Conservation (phyloP, 1,140 invertebrate genomes). For the Drosophila kepulauana region DNA sequence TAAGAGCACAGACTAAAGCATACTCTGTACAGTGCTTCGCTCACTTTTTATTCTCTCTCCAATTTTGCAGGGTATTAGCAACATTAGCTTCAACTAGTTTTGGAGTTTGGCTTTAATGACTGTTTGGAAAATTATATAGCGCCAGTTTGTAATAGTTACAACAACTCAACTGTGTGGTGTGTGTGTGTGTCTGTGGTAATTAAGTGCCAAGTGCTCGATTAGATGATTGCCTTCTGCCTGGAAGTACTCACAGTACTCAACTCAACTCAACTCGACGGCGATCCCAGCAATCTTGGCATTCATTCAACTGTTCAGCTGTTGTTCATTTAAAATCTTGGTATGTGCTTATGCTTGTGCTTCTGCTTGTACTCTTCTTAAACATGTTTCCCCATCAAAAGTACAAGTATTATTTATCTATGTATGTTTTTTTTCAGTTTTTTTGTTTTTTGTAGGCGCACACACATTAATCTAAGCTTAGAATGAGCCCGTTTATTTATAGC, state of each 20-base stretch:
- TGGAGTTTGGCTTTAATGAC: conserved; percentile 49
- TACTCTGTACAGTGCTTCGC: not conserved
- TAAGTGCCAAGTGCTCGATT: conserved; percentile 76
- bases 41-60: not conserved
- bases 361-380: conserved; percentile 26
- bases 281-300: conserved; percentile 51
- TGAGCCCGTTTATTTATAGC: conserved; percentile 72
- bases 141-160: conserved; percentile 51
- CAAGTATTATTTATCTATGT: conserved; percentile 19
- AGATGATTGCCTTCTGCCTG: conserved; percentile 55
- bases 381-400: conserved; percentile 34
- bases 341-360: conserved; percentile 4
- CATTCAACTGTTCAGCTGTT: conserved; percentile 33
- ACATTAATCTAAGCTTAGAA: conserved; percentile 56
- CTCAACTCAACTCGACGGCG: conserved; percentile 8
- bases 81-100: not conserved
- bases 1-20: not conserved
- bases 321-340: conserved; percentile 31
- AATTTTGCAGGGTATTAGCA: not conserved
- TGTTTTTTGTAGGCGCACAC: conserved; percentile 44
- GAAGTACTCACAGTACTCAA: conserved; percentile 28
- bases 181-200: conserved; percentile 50
- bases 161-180: conserved; percentile 12
- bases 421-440: not conserved
- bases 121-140: conserved; percentile 55